Evolutionary conservation across 2,888 invertebrate species (phyloP).

Genomic region (Hypolimnas misippus): DNA sequence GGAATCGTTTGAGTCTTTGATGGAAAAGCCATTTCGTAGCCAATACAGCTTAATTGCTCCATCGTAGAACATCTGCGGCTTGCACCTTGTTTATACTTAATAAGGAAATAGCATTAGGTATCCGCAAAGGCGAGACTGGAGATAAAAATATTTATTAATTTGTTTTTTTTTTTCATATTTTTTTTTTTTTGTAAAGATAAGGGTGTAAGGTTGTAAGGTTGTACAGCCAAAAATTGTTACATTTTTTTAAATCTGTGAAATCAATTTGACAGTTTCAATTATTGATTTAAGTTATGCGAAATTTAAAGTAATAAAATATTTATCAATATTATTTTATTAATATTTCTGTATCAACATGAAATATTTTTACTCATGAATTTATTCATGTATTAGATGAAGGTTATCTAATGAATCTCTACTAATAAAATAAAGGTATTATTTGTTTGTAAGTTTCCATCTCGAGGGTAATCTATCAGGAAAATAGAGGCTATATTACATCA

Average conservation of each 20-base stretch:
- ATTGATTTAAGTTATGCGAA: too few species aligned
- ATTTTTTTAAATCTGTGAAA: too few species aligned
- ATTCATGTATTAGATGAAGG: not conserved
- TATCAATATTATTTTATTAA: too few species aligned
- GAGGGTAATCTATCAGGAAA: too few species aligned
- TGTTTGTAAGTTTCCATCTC: too few species aligned
- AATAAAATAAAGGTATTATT: too few species aligned
- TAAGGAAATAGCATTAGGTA: slow-evolving; percentile 13
- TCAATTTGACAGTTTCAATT: too few species aligned
- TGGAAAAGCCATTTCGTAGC: slow-evolving; percentile 52
- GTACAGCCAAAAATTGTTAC: too few species aligned
- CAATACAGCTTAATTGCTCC: slow-evolving; percentile 60
- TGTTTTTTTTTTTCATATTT: not conserved
- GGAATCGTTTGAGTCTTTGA: slow-evolving; percentile 45
- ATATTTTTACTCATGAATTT: not conserved
- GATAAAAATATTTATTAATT: not conserved
- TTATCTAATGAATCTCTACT: not conserved
- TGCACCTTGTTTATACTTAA: slow-evolving; percentile 25
- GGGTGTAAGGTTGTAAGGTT: not conserved
- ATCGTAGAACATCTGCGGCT: slow-evolving; percentile 60
- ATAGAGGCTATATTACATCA: too few species aligned
- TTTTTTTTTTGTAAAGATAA: not conserved
- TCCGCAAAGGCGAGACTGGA: not conserved
- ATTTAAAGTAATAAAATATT: too few species aligned
- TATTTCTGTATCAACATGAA: not conserved